Evolutionary conservation across 2,113 vertebrate genomes (phyloP).

Genomic region (Aspiorhynchus laticeps): DNA sequence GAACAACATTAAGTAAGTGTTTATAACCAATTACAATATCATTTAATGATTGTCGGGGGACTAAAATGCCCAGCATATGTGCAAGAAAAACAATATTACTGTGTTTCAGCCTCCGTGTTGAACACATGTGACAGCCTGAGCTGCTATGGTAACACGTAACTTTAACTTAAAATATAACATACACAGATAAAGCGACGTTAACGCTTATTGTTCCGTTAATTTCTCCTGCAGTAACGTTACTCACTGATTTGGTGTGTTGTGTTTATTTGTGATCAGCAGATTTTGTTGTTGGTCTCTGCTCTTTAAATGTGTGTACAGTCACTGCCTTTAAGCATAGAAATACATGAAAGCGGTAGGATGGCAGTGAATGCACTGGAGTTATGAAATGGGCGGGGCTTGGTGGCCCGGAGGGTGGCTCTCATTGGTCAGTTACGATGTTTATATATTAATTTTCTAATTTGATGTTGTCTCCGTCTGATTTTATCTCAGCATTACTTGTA

Average conservation of each 20-base stretch:
- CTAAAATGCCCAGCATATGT: neutral
- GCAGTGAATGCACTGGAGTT: rapidly evolving
- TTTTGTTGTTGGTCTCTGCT: neutral
- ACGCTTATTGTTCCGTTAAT: neutral
- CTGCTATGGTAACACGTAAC: neutral
- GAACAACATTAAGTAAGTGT: neutral
- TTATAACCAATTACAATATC: neutral
- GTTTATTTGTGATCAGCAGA: conserved; percentile 1
- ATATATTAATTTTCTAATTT: neutral
- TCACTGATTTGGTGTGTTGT: conserved; percentile 21
- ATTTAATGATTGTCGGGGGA: neutral
- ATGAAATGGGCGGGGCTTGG: neutral
- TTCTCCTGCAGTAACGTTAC: neutral
- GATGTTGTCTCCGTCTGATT: neutral
- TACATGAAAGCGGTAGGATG: neutral
- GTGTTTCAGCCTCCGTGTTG: neutral
- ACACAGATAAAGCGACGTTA: neutral
- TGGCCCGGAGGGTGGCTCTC: neutral
- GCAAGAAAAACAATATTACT: conserved; percentile 11
- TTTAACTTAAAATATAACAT: neutral
- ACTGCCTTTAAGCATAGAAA: conserved; percentile 11
- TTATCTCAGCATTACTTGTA: neutral
- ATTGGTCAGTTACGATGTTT: neutral
- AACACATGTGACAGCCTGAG: conserved; percentile 25
- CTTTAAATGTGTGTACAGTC: conserved; percentile 44